Percentiles rank a stretch among this genome's conserved stretches.
These are phyloP conservation scores for Tetrax tetrax DNA, from an alignment of 2,113 vertebrate genomes.

Conservation along the genomic window DNA sequence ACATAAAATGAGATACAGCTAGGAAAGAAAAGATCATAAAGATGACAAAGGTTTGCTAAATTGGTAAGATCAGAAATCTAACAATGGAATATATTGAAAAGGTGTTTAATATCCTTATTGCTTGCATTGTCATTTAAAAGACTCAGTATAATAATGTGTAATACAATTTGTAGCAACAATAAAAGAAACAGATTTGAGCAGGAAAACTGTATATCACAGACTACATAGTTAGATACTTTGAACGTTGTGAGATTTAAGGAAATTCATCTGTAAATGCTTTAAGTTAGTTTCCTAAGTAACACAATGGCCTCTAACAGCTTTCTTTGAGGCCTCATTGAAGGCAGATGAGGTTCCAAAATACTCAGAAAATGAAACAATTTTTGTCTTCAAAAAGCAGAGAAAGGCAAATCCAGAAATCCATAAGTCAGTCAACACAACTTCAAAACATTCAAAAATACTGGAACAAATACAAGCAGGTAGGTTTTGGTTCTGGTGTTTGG, in stretches of 20 bases:
- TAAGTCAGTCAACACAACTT: not conserved
- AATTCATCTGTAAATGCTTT: not conserved
- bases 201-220: rapidly evolving
- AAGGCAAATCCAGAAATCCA: not conserved
- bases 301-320: not conserved
- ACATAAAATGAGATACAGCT: not conserved
- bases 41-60: not conserved
- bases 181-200: not conserved
- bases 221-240: not conserved
- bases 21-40: not conserved
- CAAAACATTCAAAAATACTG: not conserved
- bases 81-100: not conserved
- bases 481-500: not conserved
- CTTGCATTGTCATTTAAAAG: not conserved
- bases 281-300: not conserved
- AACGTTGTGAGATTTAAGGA: not conserved
- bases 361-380: not conserved
- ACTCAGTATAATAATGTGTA: not conserved
- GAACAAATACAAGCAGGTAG: not conserved
- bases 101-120: not conserved
- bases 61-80: not conserved
- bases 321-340: not conserved
- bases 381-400: not conserved
- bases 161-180: not conserved
- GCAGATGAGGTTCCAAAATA: not conserved